phyloP scores from a whole-genome alignment of 2,113 vertebrate genomes.

The Cygnus buccinator region DNA sequence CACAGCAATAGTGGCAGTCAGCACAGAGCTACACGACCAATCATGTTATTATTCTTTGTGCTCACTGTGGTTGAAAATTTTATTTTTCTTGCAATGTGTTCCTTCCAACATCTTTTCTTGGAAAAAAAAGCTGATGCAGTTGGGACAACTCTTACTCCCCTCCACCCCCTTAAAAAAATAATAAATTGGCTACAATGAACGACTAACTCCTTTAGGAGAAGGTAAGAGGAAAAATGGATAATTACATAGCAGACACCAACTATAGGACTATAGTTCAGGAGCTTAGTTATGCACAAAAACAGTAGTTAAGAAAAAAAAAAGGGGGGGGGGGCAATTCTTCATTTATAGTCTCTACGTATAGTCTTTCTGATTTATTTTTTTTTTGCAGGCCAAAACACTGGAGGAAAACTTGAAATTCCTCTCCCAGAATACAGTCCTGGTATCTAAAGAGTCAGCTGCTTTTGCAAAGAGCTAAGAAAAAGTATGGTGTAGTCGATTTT shows the following conservation, averaged over 20 bases:
- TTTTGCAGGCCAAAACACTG: neutral
- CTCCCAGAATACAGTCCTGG: neutral
- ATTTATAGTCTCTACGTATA: neutral
- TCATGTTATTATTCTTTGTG: neutral
- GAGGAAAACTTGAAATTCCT: neutral
- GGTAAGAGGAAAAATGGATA: neutral
- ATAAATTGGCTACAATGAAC: neutral
- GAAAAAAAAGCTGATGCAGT: neutral
- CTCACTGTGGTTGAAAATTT: neutral
- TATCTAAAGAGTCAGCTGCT: neutral
- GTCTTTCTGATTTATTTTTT: neutral
- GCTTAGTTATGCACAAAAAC: neutral
- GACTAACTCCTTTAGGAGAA: neutral
- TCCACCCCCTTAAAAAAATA: neutral
- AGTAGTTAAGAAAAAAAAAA: neutral
- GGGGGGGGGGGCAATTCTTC: neutral
- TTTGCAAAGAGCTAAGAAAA: neutral
- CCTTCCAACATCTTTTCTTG: neutral
- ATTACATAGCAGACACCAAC: neutral
- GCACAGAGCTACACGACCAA: neutral
- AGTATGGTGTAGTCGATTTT: neutral
- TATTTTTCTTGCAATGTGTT: neutral
- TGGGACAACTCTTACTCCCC: neutral
- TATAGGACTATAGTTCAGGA: neutral
- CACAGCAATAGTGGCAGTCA: neutral